Conservation (phyloP, 2,888 invertebrate species). For the Eudasyphora cyanicolor region DNA sequence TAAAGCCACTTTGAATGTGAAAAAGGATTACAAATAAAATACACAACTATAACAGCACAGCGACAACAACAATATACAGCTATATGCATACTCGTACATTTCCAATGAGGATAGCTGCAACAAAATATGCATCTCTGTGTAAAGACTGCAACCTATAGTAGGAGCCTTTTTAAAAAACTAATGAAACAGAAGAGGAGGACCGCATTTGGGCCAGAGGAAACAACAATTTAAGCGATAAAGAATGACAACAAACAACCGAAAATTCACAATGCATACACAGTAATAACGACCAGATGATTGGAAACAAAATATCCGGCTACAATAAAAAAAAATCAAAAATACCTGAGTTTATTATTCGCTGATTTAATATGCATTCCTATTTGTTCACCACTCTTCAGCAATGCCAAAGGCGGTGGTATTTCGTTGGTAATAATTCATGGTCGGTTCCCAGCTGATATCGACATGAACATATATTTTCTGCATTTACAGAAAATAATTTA, state of each 20-base stretch:
- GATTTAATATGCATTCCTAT: neutral
- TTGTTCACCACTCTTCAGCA: too few relatives aligned
- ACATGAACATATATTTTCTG: too few relatives aligned
- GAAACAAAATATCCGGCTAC: neutral
- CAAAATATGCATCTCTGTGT: conserved; percentile 1
- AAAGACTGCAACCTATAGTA: neutral
- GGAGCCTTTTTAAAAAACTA: neutral
- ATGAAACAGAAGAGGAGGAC: neutral
- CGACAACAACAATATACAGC: neutral
- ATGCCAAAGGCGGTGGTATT: too few relatives aligned
- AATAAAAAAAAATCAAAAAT: neutral
- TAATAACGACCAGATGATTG: neutral
- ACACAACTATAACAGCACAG: conserved; percentile 8
- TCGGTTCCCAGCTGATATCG: too few relatives aligned
- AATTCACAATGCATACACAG: neutral
- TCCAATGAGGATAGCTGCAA: neutral
- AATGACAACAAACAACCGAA: neutral
- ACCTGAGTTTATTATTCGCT: neutral
- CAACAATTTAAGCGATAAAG: neutral
- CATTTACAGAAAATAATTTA: too few relatives aligned
- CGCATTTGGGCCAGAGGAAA: too few relatives aligned
- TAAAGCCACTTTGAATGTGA: conserved; percentile 56
- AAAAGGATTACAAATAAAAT: conserved; percentile 55
- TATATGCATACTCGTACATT: too few relatives aligned
- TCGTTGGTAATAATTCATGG: too few relatives aligned